A percentile compares a stretch with the other conserved stretches of the same genome.
These are phyloP conservation scores for Drosophila mayri DNA, from an alignment of 1,140 invertebrate genomes.

Conservation along the genomic window DNA sequence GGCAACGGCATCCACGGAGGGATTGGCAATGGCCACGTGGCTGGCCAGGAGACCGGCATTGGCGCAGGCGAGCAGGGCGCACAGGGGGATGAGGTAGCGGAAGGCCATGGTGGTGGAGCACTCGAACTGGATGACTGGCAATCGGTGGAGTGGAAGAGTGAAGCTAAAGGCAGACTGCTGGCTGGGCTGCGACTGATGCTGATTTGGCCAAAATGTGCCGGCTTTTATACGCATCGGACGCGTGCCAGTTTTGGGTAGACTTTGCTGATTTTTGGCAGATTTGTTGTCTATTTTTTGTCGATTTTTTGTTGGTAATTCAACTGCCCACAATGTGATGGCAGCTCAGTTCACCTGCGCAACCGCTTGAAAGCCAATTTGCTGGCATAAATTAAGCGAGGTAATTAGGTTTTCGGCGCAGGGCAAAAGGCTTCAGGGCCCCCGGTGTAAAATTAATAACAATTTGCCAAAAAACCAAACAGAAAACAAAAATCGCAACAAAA, in stretches of 20 bases:
- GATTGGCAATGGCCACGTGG: conserved; percentile 74
- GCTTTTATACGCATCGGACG: conserved; percentile 77
- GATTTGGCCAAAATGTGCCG: conserved; percentile 61
- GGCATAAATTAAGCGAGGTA: conserved; percentile 71
- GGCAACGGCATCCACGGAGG: conserved; percentile 85
- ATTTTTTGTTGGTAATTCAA: conserved; percentile 42
- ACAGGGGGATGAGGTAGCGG: conserved; percentile 84
- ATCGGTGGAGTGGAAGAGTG: conserved; percentile 5
- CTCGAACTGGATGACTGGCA: conserved; percentile 21
- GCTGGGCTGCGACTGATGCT: conserved; percentile 69
- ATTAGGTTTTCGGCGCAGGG: conserved; percentile 60
- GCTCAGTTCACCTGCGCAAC: conserved; percentile 41
- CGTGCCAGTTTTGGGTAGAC: conserved; percentile 54
- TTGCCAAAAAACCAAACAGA: conserved; percentile 56
- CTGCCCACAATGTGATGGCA: conserved; percentile 70
- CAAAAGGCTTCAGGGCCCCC: conserved; percentile 30
- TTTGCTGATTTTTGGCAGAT: neutral
- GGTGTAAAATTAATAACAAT: conserved; percentile 81
- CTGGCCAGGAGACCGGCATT: conserved; percentile 80
- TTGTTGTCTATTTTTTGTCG: conserved; percentile 9
- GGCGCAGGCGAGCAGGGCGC: conserved; percentile 85
- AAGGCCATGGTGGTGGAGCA: conserved; percentile 68
- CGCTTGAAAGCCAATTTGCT: conserved; percentile 74
- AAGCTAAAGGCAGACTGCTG: conserved; percentile 35
- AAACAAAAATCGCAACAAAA: conserved; percentile 9